Evolutionary conservation across 2,797 vertebrate genomes (phyloP), one percentile per base, ranked within the genome.

Genomic region (Malurus splendens): DNA sequence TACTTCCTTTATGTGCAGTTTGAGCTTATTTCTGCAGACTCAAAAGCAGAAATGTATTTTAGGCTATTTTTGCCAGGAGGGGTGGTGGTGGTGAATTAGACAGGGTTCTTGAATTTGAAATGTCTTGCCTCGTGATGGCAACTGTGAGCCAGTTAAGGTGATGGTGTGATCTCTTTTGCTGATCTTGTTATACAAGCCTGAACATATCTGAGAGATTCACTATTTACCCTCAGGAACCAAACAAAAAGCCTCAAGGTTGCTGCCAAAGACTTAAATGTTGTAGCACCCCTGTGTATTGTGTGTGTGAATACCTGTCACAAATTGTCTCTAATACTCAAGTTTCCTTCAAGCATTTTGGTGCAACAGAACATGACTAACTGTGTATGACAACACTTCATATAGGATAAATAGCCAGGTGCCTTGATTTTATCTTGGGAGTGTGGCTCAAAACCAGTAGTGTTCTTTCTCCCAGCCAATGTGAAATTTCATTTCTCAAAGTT

Each of bases 1-100:
- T 77, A 65, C 78, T 95, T 95, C 94, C 88, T 92, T 81, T 90
- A 54, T 32, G n/a, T 81, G 62, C 42, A 78, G 44, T 84, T 87
- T 85, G 71, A 64, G 72, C 77, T 83, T 45, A 38, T 72, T 70
- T 86, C 67, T 86, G 82, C 67, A 92, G 48, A 51, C 51, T 86
- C 28, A 78, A 64, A 83, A 88, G 55, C 74, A 87, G 84, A 82
- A 87, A 65, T 59, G 42, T 20, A 6, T 66, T 92, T 75, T 55
- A 72, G 59, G 30, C 30, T 72, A 28, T 47, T 48, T 91, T 14
- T 71, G 55, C 27, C 23, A 50, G 23, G 16, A 14, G 30, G 11
- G 8, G 3, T 18, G 14, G 8, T 4, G 10, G 18, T 71, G 39
- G 27, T 64, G n/a, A 51, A 33, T 77, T 61, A 10, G 17, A 42